Evolutionary conservation across 1,140 invertebrate genomes (phyloP).

Genomic region (Lethrus apterus): DNA sequence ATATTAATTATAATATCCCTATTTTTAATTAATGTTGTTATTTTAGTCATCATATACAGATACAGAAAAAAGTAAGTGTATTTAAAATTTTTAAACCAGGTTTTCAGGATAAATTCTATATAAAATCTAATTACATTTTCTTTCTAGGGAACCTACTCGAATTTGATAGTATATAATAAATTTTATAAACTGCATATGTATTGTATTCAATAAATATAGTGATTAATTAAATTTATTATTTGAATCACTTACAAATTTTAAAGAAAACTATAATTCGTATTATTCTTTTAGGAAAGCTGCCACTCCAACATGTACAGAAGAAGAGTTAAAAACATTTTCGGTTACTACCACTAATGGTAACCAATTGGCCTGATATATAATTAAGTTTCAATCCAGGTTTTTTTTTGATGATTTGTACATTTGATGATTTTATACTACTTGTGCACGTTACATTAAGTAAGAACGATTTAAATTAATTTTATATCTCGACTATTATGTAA

Average conservation of each 20-base stretch:
- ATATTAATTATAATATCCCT: constrained; percentile 54
- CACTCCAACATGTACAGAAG: constrained; percentile 3
- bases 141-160: no score
- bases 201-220: no score
- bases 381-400: neutral
- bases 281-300: constrained; percentile 16
- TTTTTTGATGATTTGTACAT: neutral
- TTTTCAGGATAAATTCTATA: no score
- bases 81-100: no score
- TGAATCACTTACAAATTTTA: neutral
- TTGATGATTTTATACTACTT: no score
- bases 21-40: constrained; percentile 57
- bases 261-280: constrained; percentile 18
- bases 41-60: constrained; percentile 60
- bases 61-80: constrained; percentile 55
- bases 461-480: neutral
- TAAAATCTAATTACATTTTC: no score
- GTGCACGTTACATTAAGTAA: no score
- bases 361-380: constrained; percentile 4
- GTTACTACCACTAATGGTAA: constrained; percentile 1
- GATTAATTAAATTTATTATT: neutral
- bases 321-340: constrained; percentile 11
- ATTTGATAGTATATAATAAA: no score
- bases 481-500: no score
- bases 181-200: no score